phyloP scores from a whole-genome alignment of 2,888 invertebrate species.

The Molorchus minor region DNA sequence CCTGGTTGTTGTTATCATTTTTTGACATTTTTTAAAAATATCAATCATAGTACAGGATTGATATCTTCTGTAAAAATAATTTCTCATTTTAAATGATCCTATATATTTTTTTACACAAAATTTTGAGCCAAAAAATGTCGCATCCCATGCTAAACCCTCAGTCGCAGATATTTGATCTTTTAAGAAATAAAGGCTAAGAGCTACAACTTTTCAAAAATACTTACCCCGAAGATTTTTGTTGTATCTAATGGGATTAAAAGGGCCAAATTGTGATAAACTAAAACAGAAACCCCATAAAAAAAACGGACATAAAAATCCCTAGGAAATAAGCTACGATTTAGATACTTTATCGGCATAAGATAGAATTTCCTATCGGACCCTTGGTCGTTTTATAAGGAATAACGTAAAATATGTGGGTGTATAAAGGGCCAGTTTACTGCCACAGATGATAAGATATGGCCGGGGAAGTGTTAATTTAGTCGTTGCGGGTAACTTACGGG shows the following conservation, averaged over 20 bases:
- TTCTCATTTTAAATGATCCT: no score
- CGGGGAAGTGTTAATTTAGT: conserved; percentile 28
- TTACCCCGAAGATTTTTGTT: no score
- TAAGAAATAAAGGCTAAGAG: no score
- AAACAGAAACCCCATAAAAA: conserved; percentile 21
- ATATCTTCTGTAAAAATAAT: no score
- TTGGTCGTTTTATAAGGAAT: conserved; percentile 17
- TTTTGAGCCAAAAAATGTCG: no score
- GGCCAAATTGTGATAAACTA: conserved; percentile 13
- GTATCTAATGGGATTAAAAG: background rate
- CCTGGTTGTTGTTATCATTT: no score
- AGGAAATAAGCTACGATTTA: conserved; percentile 29
- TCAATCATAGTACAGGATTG: no score
- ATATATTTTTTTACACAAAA: no score
- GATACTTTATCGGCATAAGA: conserved; percentile 30
- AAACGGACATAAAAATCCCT: conserved; percentile 26
- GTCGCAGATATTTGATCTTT: no score
- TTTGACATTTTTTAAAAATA: no score
- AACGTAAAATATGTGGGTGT: conserved; percentile 25
- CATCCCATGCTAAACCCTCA: no score
- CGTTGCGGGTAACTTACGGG: conserved; percentile 64
- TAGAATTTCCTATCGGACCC: conserved; percentile 26
- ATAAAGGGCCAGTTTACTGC: conserved; percentile 24
- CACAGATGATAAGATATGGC: conserved; percentile 23
- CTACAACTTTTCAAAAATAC: no score